Evolutionary conservation across 2,113 vertebrate genomes (phyloP), one percentile per base, ranked within the genome.

Genomic region (Uria aalge): DNA sequence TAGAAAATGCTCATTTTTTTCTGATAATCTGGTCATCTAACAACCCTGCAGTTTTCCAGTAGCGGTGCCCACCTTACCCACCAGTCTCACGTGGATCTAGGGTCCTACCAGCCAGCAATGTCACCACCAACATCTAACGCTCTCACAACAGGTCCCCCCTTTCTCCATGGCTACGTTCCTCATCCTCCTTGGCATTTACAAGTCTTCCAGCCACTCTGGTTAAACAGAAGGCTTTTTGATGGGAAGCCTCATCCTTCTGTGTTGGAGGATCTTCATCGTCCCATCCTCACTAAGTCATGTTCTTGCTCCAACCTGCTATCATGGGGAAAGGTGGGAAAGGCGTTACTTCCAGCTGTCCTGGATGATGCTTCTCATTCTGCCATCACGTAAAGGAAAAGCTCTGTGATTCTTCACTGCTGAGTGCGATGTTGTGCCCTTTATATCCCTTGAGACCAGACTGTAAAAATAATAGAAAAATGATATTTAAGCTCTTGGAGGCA

Each of bases 291-390:
- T 11, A 17, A 38, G 48, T 11, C 1, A 1, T 12, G 36, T 30
- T 69, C 47, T 29, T 59, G 30, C n/a, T 73, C 53, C 43, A n/a
- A 3, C 16, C 80, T 20, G 11, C 1, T 18, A 24, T 14, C 11
- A 0, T 5, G 24, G 38, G 43, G 17, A 59, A 26, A 11, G 53
- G 7, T 55, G 47, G 59, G 26, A 41, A 30, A 43, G 38, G 43
- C 0, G 0, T 36, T 10, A 4, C n/a, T 63, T 34, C 57, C 48
- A 19, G 20, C 21, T 17, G 21, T 7, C 40, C 18, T 17, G 55
- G 52, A 9, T 55, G 64, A 3, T 34, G n/a, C 30, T 27, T 59
- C 66, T 66, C 7, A 4, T 63, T 45, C 48, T 40, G 34, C 11
- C 6, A 10, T 38, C 45, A 10, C 0, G 1, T 30, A 66, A 10